Evolutionary conservation across 2,888 invertebrate genomes (phyloP).

Genomic region (Synanthedon tipuliformis): DNA sequence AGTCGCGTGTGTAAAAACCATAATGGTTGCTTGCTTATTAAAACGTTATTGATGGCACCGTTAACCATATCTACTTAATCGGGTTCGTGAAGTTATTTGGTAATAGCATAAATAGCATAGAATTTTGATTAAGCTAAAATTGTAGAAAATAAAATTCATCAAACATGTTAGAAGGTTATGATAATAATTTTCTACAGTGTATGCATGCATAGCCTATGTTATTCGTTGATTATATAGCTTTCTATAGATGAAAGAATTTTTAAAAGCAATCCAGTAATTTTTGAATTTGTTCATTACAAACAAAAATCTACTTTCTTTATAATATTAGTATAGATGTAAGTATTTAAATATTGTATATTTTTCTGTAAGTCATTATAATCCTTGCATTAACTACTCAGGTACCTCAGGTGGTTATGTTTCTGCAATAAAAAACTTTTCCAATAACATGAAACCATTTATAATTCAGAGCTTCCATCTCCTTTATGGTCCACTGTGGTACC

Average conservation of each 20-base stretch:
- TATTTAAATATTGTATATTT: too few relatives aligned
- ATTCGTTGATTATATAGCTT: too few relatives aligned
- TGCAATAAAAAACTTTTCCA: not conserved
- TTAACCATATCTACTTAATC: slow-evolving; percentile 34
- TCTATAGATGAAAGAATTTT: too few relatives aligned
- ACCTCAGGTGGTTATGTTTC: not conserved
- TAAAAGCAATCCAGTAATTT: too few relatives aligned
- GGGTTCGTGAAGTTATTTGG: slow-evolving; percentile 20
- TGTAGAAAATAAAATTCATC: too few relatives aligned
- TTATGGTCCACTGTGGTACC: not conserved
- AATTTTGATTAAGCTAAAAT: slow-evolving; percentile 2
- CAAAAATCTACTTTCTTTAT: too few relatives aligned
- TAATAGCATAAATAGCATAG: slow-evolving; percentile 6
- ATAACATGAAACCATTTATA: not conserved
- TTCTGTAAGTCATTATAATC: too few relatives aligned
- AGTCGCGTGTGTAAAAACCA: slow-evolving; percentile 39
- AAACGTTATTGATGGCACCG: slow-evolving; percentile 47
- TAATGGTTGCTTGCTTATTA: slow-evolving; percentile 39
- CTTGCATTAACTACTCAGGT: not conserved
- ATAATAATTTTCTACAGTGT: too few relatives aligned
- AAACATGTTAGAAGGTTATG: too few relatives aligned
- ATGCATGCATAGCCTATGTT: too few relatives aligned
- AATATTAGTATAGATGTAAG: too few relatives aligned
- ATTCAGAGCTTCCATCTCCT: not conserved
- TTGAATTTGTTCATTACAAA: too few relatives aligned